These are phyloP conservation scores for Aramus guarauna DNA, from an alignment of 2,113 vertebrate genomes.

Conservation along the genomic window DNA sequence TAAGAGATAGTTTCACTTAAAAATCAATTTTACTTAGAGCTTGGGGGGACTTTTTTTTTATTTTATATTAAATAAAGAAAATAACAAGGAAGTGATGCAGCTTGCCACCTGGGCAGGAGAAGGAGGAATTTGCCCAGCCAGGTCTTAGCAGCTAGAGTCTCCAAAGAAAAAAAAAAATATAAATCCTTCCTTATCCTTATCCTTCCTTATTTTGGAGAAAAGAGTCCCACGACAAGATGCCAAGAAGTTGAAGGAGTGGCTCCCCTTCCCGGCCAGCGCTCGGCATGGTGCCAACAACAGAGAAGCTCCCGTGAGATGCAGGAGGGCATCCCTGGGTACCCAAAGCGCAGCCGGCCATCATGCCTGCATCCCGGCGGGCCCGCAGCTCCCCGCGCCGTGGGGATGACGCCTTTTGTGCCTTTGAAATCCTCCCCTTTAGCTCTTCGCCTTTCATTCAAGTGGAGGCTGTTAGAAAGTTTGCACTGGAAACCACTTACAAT, in stretches of 20 bases:
- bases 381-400: neutral
- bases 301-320: neutral
- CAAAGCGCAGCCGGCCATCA: accelerated
- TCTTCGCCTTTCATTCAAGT: neutral
- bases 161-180: neutral
- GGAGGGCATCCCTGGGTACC: neutral
- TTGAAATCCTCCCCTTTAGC: neutral
- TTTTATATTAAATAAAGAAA: too few relatives aligned
- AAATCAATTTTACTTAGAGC: constrained; percentile 64
- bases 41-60: neutral
- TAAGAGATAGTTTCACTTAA: constrained; percentile 69
- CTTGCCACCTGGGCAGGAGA: neutral
- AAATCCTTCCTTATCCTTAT: neutral
- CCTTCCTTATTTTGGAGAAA: neutral
- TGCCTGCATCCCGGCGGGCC: accelerated
- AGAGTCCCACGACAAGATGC: neutral
- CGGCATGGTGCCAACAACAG: neutral
- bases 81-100: neutral
- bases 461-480: neutral
- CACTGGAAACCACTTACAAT: constrained; percentile 13
- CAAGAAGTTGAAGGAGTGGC: neutral
- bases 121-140: neutral
- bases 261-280: neutral
- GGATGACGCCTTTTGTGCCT: neutral
- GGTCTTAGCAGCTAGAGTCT: neutral